Evolutionary conservation across 1,140 invertebrate genomes (phyloP), one percentile per base, ranked within the genome.

Genomic region (Oncopodura yosiiana): DNA sequence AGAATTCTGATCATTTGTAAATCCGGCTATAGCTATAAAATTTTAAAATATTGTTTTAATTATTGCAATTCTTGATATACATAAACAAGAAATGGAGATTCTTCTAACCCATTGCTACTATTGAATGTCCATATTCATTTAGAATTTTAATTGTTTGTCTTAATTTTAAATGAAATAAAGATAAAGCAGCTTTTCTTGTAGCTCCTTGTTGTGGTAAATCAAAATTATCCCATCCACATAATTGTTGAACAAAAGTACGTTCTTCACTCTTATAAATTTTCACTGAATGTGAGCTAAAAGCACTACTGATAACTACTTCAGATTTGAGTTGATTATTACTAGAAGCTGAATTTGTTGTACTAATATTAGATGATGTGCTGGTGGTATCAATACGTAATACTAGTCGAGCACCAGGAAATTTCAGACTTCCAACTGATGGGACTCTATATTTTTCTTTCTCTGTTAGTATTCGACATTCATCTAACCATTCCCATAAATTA

Each of bases 41-140:
- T n/a, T n/a, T n/a, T 9, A 34, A 34, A 34, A 34, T 34, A 34
- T 34, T 34, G n/a, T 34, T 34, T n/a, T 9, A 34, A n/a, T 34
- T 34, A 34, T n/a, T 9, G n/a, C n/a, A 34, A 34, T n/a, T n/a
- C 8, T 8, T 9, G 8, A 46, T 14, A 29, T 11, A 11, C 6
- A 12, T 18, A 39, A 21, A 23, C 87, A 84, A 45, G 94, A 68
- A n/a, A 88, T 88, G n/a, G n/a, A n/a, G n/a, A n/a, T n/a, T n/a
- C n/a, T n/a, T n/a, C n/a, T n/a, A n/a, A n/a, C n/a, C n/a, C 79
- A 94, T 91, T 18, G 88, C 88, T 14, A 92, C 86, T 42, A 90
- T 82, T 36, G 60, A 58, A 57, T 66, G 53, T 0, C 42, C 57
- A 5, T 53, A 56, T 54, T 79, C 74, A 54, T 82, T 84, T 34